Percentiles rank a stretch among this genome's conserved stretches.
These are phyloP conservation scores for Naso thynnoides DNA, from an alignment of 2,797 vertebrate genomes.

Conservation along the genomic window DNA sequence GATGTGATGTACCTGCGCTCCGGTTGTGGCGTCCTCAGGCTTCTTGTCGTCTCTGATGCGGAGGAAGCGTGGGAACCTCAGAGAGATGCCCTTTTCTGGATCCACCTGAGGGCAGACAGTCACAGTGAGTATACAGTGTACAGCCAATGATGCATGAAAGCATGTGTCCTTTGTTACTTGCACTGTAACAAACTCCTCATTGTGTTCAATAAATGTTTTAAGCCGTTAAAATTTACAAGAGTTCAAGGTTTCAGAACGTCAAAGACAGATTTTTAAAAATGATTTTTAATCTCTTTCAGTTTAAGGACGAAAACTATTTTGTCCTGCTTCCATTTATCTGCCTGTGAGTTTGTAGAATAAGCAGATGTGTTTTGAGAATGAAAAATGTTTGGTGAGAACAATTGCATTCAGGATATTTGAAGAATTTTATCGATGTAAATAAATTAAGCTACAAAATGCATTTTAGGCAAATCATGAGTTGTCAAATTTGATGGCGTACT, in stretches of 20 bases:
- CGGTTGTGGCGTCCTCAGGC: conserved; percentile 90
- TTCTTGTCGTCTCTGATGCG: conserved; percentile 91
- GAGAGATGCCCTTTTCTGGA: conserved; percentile 92
- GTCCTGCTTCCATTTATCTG: conserved; percentile 9
- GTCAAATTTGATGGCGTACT: not conserved
- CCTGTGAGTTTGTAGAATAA: conserved; percentile 1
- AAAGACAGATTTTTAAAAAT: not conserved
- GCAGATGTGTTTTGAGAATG: not conserved
- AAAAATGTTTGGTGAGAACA: not conserved
- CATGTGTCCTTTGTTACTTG: not conserved
- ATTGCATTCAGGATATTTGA: conserved; percentile 1
- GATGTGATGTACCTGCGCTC: conserved; percentile 84
- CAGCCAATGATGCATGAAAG: not conserved
- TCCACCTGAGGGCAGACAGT: conserved; percentile 84
- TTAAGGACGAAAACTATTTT: conserved; percentile 1
- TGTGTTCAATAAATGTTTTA: not conserved
- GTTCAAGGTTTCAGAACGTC: conserved; percentile 19
- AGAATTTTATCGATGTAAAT: not conserved
- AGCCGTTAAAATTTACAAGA: not conserved
- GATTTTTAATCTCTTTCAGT: not conserved
- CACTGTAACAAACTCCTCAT: not conserved
- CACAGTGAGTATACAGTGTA: not conserved
- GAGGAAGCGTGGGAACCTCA: conserved; percentile 92
- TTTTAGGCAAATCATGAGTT: not conserved
- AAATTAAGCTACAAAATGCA: not conserved